A percentile compares a stretch with the other conserved stretches of the same genome.
These are phyloP conservation scores for Pavo muticus DNA, from an alignment of 2,113 vertebrate species.

Conservation along the genomic window DNA sequence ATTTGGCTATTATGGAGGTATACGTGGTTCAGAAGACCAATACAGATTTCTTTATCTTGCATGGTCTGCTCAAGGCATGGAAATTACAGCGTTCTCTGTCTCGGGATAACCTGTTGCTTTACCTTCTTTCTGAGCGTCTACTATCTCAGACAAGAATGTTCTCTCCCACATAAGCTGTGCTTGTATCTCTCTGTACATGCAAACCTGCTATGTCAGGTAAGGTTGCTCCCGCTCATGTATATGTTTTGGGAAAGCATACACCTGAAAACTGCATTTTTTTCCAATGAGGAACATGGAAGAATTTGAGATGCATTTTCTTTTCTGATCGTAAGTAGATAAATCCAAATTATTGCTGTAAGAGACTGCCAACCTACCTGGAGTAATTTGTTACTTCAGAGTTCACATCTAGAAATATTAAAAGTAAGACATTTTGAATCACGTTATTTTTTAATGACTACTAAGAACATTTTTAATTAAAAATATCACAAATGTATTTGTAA, in stretches of 20 bases:
- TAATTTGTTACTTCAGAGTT: neutral
- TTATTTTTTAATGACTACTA: neutral
- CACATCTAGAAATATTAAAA: neutral
- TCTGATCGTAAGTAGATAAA: neutral
- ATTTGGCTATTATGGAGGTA: neutral
- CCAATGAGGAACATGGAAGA: neutral
- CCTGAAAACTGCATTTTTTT: neutral
- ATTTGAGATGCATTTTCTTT: neutral
- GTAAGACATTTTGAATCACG: neutral
- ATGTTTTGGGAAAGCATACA: neutral
- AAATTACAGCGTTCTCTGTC: neutral
- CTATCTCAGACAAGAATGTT: neutral
- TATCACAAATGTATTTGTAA: neutral
- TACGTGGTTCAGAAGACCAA: neutral
- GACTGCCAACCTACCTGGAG: neutral
- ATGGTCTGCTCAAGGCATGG: neutral
- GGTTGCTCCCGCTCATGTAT: fast-evolving
- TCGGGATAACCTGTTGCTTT: neutral
- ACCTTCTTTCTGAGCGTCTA: neutral
- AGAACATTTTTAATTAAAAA: neutral
- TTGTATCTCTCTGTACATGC: neutral
- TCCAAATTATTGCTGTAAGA: neutral
- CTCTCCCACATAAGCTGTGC: neutral
- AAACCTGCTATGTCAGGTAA: neutral
- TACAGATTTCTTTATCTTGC: neutral